Evolutionary conservation across 2,888 invertebrate genomes (phyloP).

Genomic region (Lithophane leautieri): DNA sequence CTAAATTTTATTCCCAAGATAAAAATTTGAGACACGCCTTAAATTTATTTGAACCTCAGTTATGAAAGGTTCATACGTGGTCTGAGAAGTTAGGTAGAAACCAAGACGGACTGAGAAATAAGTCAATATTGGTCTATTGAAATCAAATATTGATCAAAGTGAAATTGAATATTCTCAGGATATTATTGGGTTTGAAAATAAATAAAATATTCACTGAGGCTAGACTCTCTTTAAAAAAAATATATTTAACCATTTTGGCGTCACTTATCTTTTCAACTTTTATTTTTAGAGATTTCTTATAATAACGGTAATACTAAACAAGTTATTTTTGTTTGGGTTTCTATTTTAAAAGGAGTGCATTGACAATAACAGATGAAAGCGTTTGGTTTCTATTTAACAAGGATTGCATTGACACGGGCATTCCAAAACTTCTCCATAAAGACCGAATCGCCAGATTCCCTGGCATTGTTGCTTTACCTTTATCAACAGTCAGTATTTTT

Average conservation of each 20-base stretch:
- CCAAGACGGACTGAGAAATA: constrained; percentile 14
- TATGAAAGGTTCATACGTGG: constrained; percentile 41
- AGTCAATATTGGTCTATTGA: constrained; percentile 23
- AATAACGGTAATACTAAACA: not conserved
- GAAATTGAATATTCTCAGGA: constrained; percentile 11
- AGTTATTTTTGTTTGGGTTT: not conserved
- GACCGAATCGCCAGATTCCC: not conserved
- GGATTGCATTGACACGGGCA: not conserved
- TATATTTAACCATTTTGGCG: not conserved
- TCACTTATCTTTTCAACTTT: not conserved
- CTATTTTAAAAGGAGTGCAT: not conserved
- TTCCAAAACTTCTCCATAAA: not conserved
- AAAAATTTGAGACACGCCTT: constrained; percentile 27
- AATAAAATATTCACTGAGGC: constrained; percentile 15
- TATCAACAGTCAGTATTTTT: not conserved
- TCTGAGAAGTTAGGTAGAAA: constrained; percentile 34
- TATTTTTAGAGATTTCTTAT: not conserved
- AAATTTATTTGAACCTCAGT: constrained; percentile 33
- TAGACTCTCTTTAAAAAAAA: not conserved
- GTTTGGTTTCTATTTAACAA: not conserved
- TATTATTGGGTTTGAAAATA: constrained; percentile 1
- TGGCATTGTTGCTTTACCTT: not conserved
- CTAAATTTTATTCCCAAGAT: constrained; percentile 16
- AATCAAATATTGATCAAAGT: constrained; percentile 21
- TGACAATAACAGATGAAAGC: not conserved